Evolutionary conservation across 2,113 vertebrate genomes (phyloP).

Genomic region (Corythaixoides concolor): DNA sequence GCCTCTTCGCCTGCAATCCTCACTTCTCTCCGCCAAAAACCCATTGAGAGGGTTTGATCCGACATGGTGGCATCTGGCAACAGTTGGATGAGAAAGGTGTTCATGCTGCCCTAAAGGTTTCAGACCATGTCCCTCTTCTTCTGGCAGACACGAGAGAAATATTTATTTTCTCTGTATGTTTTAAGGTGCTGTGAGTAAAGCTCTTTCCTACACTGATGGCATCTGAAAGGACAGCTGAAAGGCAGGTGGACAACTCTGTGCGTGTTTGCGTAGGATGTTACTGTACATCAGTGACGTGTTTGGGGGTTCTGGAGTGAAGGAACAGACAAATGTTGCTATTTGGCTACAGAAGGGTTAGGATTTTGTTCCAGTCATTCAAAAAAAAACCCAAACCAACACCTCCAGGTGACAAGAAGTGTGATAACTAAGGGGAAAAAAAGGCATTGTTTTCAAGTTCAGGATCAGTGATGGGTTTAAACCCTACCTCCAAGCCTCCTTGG

Average conservation of each 20-base stretch:
- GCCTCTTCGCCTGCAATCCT: not conserved
- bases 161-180: not conserved
- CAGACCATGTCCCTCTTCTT: not conserved
- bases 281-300: not conserved
- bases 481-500: not conserved
- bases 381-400: not conserved
- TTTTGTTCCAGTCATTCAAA: not conserved
- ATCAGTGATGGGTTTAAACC: not conserved
- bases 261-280: not conserved
- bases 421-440: not conserved
- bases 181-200: not conserved
- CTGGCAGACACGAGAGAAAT: not conserved
- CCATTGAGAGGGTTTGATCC: not conserved
- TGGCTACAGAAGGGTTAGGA: not conserved
- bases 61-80: not conserved
- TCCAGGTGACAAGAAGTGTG: rapidly evolving
- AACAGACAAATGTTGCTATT: not conserved
- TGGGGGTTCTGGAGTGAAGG: not conserved
- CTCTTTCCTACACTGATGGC: not conserved
- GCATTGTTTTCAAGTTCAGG: not conserved
- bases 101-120: not conserved
- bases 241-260: not conserved
- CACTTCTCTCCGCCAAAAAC: not conserved
- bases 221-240: not conserved
- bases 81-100: not conserved